These are phyloP conservation scores for Cataglyphis altisquamis DNA, from an alignment of 2,888 invertebrate species.

Conservation along the genomic window DNA sequence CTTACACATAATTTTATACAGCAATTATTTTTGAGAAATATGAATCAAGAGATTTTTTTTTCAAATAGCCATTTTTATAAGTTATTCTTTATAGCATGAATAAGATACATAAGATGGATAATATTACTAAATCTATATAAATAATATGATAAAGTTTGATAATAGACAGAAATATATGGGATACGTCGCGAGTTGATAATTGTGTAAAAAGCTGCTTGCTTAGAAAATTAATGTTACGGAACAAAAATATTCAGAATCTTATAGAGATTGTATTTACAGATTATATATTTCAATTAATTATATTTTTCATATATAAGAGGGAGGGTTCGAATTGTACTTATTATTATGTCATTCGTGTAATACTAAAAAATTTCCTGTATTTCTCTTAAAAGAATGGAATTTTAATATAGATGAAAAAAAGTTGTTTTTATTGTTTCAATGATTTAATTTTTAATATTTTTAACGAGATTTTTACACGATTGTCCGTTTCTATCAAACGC, in stretches of 20 bases:
- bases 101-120: not conserved
- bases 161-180: not conserved
- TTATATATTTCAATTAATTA: conserved; percentile 5
- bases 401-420: conserved; percentile 4
- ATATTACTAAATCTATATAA: conserved; percentile 19
- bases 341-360: conserved; percentile 17
- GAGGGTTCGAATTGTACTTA: not conserved
- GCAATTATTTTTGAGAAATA: not conserved
- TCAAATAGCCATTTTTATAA: not conserved
- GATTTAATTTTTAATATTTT: conserved; percentile 26
- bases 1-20: not conserved
- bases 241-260: not conserved
- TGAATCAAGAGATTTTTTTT: not conserved
- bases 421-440: conserved; percentile 21
- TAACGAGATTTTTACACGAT: conserved; percentile 43
- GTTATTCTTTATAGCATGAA: not conserved
- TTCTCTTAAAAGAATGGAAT: not conserved
- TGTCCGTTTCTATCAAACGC: conserved; percentile 38
- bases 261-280: not conserved
- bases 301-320: not conserved
- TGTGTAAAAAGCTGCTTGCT: not conserved
- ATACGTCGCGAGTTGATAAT: not conserved
- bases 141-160: not conserved
- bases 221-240: conserved; percentile 10
- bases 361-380: conserved; percentile 1